A percentile compares a stretch with the other conserved stretches of the same genome.
Evolutionary conservation across 2,113 vertebrate species (phyloP).

Genomic region (Electrona antarctica): DNA sequence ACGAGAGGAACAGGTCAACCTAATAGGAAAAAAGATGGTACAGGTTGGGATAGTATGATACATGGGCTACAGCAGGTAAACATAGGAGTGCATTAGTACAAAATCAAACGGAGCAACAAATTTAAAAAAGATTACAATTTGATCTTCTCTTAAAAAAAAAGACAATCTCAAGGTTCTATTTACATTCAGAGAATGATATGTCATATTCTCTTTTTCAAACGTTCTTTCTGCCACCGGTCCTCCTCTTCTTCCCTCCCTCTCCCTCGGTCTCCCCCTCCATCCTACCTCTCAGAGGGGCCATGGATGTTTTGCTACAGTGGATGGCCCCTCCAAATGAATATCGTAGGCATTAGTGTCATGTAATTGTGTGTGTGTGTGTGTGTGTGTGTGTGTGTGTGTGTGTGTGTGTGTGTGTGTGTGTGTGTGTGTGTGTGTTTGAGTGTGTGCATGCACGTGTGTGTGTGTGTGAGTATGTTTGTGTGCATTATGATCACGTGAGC

Average conservation of each 20-base stretch:
- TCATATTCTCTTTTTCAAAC: conserved; percentile 23
- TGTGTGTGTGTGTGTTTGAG: background rate
- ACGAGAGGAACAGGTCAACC: conserved; percentile 34
- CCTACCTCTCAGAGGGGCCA: conserved; percentile 19
- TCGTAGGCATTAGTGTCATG: background rate
- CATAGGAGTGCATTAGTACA: conserved; percentile 22
- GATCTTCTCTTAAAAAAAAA: conserved; percentile 62
- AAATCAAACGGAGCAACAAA: conserved; percentile 41
- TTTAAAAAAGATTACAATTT: conserved; percentile 40
- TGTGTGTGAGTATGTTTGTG: conserved; percentile 7
- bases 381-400: conserved; percentile 13
- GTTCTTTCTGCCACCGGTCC: background rate
- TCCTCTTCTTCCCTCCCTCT: background rate
- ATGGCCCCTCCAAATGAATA: conserved; percentile 2
- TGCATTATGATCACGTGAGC: background rate
- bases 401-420: background rate
- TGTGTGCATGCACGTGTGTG: conserved; percentile 7
- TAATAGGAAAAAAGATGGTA: conserved; percentile 21
- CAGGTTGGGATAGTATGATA: conserved; percentile 14
- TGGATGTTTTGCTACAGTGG: conserved; percentile 61
- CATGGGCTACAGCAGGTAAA: conserved; percentile 35
- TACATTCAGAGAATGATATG: conserved; percentile 75
- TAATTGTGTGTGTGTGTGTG: conserved; percentile 4
- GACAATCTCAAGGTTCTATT: conserved; percentile 72
- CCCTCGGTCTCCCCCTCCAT: background rate